Conservation (phyloP, 23 tunicate species). For the Corella eumyota region DNA sequence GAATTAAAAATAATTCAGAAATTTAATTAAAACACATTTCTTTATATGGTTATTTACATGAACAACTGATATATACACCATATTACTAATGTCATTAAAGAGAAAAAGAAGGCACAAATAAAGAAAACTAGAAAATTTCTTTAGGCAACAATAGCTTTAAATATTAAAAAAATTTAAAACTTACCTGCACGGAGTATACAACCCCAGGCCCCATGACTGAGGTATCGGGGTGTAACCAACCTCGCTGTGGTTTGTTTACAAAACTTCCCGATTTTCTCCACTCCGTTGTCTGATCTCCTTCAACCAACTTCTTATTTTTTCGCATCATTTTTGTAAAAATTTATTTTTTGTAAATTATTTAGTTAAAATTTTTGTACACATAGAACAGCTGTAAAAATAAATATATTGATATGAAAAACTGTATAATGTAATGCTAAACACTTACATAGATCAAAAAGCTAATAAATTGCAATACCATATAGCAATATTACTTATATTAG, state of each 20-base stretch:
- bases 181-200: conserved; percentile 81
- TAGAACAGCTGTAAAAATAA: no score
- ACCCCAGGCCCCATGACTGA: conserved; percentile 96
- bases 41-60: no score
- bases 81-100: background rate
- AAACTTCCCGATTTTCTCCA: conserved; percentile 98
- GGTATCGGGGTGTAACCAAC: conserved; percentile 91
- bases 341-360: no score
- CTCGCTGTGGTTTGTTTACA: conserved; percentile 88
- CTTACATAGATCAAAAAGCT: no score
- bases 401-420: no score
- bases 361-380: no score
- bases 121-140: background rate
- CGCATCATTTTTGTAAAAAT: conserved; percentile 48
- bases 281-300: conserved; percentile 79
- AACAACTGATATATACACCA: background rate
- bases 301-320: conserved; percentile 70
- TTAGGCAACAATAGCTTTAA: background rate
- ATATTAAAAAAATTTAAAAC: background rate
- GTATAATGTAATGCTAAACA: no score
- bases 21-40: no score
- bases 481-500: no score
- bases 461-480: no score
- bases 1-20: no score
- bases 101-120: background rate